Conservation (phyloP, 2,888 invertebrate genomes). For the Oxytorus armatus region DNA sequence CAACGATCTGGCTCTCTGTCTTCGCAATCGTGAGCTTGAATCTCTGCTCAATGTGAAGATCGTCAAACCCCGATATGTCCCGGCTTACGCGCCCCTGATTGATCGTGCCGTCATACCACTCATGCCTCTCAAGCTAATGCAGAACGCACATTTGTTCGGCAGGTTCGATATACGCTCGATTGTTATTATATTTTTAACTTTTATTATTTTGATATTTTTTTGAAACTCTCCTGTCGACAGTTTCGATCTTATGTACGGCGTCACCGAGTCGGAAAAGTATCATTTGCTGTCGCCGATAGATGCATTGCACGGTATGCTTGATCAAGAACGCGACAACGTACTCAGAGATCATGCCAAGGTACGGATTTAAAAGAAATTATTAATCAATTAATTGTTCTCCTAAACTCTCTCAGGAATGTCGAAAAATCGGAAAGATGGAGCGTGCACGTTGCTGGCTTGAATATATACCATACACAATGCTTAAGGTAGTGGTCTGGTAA, state of each 20-base stretch:
- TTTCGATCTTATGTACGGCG: constrained; percentile 94
- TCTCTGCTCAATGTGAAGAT: constrained; percentile 80
- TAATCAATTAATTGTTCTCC: no score
- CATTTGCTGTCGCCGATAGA: constrained; percentile 90
- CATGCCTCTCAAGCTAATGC: constrained; percentile 92
- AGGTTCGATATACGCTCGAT: constrained; percentile 88
- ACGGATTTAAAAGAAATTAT: no score
- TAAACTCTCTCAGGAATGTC: no score
- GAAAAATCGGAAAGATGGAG: no score
- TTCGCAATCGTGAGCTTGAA: constrained; percentile 83
- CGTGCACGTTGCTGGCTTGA: no score
- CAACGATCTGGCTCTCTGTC: constrained; percentile 86
- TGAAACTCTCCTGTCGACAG: constrained; percentile 84
- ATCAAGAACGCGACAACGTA: constrained; percentile 91
- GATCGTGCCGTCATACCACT: constrained; percentile 94
- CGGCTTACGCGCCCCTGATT: constrained; percentile 94
- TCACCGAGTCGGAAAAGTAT: constrained; percentile 93
- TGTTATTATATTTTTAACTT: no score
- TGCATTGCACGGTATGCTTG: constrained; percentile 90
- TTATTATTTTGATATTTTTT: constrained; percentile 3
- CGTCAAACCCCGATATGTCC: constrained; percentile 89
- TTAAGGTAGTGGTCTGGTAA: no score
- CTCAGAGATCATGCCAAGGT: constrained; percentile 89
- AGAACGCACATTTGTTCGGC: constrained; percentile 90
- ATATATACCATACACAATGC: no score